phyloP scores from a whole-genome alignment of 2,797 vertebrate genomes.

The Poeciliopsis infans region DNA sequence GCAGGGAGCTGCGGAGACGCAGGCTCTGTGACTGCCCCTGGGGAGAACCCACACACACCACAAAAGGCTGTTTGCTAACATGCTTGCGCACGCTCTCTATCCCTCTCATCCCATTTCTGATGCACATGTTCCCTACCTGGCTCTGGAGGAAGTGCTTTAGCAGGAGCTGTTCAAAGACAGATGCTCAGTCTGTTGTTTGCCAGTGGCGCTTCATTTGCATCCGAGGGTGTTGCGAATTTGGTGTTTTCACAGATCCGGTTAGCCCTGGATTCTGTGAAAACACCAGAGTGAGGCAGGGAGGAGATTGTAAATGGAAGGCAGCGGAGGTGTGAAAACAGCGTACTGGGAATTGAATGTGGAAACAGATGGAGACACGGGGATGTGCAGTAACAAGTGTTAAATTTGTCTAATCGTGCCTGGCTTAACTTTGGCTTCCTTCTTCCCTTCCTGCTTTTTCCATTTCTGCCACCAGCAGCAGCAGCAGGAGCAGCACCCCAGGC shows the following conservation, averaged over 20 bases:
- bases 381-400: conserved; percentile 64
- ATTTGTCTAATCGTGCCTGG: conserved; percentile 59
- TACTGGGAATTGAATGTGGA: conserved; percentile 46
- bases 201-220: conserved; percentile 64
- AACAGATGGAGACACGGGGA: conserved; percentile 64
- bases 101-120: conserved; percentile 64
- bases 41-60: conserved; percentile 70
- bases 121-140: conserved; percentile 69
- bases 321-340: conserved; percentile 65
- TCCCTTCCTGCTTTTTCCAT: conserved; percentile 34
- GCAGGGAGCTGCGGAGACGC: conserved; percentile 61
- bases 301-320: conserved; percentile 59
- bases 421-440: conserved; percentile 42
- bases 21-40: conserved; percentile 53
- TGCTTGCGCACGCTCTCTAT: conserved; percentile 43
- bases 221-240: conserved; percentile 52
- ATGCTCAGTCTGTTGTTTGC: conserved; percentile 58
- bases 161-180: conserved; percentile 70
- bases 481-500: conserved; percentile 95
- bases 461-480: conserved; percentile 81
- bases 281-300: conserved; percentile 51
- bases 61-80: conserved; percentile 73
- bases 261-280: conserved; percentile 61
- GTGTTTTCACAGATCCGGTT: conserved; percentile 55
- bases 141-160: conserved; percentile 66